Evolutionary conservation across 1,140 invertebrate species (phyloP).

Genomic region (Aphidius ervi): DNA sequence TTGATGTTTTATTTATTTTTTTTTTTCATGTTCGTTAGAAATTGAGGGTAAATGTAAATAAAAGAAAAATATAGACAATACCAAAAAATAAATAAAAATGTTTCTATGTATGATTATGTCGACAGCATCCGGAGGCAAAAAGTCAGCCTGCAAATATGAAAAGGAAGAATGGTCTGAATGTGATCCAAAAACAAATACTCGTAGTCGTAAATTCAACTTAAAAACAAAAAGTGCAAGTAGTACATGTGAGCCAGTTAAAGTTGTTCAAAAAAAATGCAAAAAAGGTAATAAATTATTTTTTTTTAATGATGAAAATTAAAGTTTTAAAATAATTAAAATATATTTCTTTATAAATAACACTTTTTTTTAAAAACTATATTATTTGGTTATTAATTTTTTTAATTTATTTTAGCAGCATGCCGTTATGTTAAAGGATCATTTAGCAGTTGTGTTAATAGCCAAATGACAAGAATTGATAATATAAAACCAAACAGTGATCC

Average conservation of each 20-base stretch:
- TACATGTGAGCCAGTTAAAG: conserved; percentile 75
- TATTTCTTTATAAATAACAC: conserved; percentile 1
- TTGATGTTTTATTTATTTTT: conserved; percentile 22
- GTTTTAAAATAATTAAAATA: background rate
- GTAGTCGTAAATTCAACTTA: conserved; percentile 73
- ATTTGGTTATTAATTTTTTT: conserved; percentile 35
- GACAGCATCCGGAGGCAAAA: conserved; percentile 40
- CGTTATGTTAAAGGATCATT: conserved; percentile 74
- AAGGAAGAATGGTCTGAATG: conserved; percentile 84
- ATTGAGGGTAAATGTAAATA: background rate
- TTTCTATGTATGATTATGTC: conserved; percentile 2
- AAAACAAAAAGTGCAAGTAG: conserved; percentile 71
- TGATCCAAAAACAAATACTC: conserved; percentile 73
- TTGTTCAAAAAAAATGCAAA: conserved; percentile 87
- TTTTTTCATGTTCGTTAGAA: conserved; percentile 12
- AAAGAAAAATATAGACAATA: background rate
- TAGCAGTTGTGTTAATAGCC: conserved; percentile 65
- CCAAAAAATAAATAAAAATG: background rate
- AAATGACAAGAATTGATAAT: conserved; percentile 68
- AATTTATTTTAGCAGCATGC: conserved; percentile 56
- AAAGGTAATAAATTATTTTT: conserved; percentile 60
- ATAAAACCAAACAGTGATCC: conserved; percentile 71
- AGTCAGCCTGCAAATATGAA: conserved; percentile 66
- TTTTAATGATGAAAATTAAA: no score
- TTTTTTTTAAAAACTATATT: conserved; percentile 25